Evolutionary conservation across 2,113 vertebrate genomes (phyloP).

Genomic region (Paralichthys olivaceus): DNA sequence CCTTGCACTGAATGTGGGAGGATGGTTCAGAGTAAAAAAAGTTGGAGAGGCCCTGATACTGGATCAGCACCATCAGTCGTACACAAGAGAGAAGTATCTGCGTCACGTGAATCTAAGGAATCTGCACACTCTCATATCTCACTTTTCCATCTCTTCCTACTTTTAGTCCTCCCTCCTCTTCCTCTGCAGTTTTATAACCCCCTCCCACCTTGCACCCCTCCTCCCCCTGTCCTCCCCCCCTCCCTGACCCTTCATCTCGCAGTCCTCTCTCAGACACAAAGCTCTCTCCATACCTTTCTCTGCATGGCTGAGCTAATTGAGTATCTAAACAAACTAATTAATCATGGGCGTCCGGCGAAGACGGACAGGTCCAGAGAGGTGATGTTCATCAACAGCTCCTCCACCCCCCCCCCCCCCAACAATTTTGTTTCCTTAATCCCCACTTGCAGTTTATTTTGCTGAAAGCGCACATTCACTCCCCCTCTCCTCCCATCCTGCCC

Average conservation of each 20-base stretch:
- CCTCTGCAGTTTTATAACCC: constrained; percentile 39
- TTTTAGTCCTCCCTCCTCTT: constrained; percentile 58
- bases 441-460: constrained; percentile 90
- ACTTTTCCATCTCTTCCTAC: constrained; percentile 48
- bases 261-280: constrained; percentile 59
- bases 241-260: constrained; percentile 46
- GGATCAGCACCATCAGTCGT: neutral
- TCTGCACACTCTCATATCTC: constrained; percentile 74
- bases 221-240: neutral
- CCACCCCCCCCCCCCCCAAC: constrained; percentile 74
- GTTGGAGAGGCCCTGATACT: neutral
- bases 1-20: neutral
- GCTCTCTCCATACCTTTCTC: constrained; percentile 80
- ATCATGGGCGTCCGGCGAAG: constrained; percentile 90
- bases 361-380: constrained; percentile 96
- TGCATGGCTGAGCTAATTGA: constrained; percentile 95
- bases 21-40: neutral
- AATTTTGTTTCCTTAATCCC: constrained; percentile 92
- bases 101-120: constrained; percentile 58
- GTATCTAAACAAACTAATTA: constrained; percentile 99
- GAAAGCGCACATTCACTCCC: constrained; percentile 87
- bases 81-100: neutral
- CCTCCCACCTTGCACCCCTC: constrained; percentile 30
- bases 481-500: constrained; percentile 28
- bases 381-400: constrained; percentile 90